Evolutionary conservation across 2,888 invertebrate genomes (phyloP).

Genomic region (Biston betularia): DNA sequence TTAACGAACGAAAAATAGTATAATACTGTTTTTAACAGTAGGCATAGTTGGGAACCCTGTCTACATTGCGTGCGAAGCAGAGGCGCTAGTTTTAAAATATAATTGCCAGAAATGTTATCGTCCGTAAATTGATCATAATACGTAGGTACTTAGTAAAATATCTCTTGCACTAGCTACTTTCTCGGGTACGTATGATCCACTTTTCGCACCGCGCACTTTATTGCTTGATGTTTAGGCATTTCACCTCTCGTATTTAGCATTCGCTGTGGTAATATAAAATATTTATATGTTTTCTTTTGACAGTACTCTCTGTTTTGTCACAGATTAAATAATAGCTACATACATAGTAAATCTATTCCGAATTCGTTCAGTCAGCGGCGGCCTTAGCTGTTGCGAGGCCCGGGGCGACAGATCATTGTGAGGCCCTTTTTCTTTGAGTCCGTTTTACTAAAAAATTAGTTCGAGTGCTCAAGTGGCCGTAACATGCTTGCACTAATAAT

Average conservation of each 20-base stretch:
- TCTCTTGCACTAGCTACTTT: conserved; percentile 12
- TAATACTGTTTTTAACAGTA: too few species aligned
- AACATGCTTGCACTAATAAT: too few species aligned
- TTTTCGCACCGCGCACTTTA: conserved; percentile 7
- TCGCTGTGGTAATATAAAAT: background rate
- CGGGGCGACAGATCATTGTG: too few species aligned
- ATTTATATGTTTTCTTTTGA: background rate
- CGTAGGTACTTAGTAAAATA: background rate
- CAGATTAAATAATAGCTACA: too few species aligned
- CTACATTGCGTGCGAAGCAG: too few species aligned
- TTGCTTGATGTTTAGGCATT: conserved; percentile 4
- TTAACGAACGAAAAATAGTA: too few species aligned
- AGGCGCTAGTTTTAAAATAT: background rate
- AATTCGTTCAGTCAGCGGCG: background rate
- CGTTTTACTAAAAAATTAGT: too few species aligned
- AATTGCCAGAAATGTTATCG: background rate
- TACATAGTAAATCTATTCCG: too few species aligned
- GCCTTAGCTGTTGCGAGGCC: too few species aligned
- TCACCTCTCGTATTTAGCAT: conserved; percentile 9
- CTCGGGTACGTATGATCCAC: conserved; percentile 13
- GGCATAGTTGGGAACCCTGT: too few species aligned
- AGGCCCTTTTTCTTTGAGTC: too few species aligned
- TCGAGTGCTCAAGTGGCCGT: too few species aligned
- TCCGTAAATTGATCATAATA: background rate
- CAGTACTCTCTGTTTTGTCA: background rate